Base-by-base conservation (phyloP, 30 jellyfish, hydroid and myxozoan species). In the Aurelia aurita complex sp. Pacific region DNA sequence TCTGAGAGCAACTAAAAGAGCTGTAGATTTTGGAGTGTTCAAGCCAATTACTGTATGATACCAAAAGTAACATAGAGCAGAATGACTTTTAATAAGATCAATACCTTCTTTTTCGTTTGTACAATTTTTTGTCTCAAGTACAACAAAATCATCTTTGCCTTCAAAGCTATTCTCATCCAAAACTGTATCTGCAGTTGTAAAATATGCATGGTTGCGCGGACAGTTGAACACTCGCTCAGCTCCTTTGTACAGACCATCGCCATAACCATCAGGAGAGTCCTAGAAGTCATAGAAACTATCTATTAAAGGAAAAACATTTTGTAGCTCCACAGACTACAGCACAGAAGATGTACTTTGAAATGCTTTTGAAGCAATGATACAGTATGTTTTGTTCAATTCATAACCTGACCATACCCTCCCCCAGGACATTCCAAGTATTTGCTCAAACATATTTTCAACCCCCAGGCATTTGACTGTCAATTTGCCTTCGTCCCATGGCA, bases 211-310 rank as follows among this genome's bases (percentile, higher is more conserved):
- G 52, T 59, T 59, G 40, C 0, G 77, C 9, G 13, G 12, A n/a
- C 87, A 61, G 1, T 34, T 14, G n/a, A 77, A 51, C 43, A 77
- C 57, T 51, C 60, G 10, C 12, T 46, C 19, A 17, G 12, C 57
- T 46, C 77, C 77, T 5, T 29, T 7, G 10, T 7, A 36, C 18
- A 5, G 18, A 10, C 87, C 87, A 23, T 36, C 65, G 6, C 76
- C 29, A 64, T 34, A 59, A 7, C 87, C 87, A 32, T 61, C 68
- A 5, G 76, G 68, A 1, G 87, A 12, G 17, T 77, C 77, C 87
- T 77, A 36, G 32, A 55, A 55, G 5, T 19, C 12, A 12, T n/a
- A n/a, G 72, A 13, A 8, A 2, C 5, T 2, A 17, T 23, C 29
- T 23, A 23, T 23, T 23, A 17, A 61, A 23, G 6, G 14, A 10